phyloP scores from a whole-genome alignment of 2,113 vertebrate genomes.

The Boleophthalmus pectinirostris region DNA sequence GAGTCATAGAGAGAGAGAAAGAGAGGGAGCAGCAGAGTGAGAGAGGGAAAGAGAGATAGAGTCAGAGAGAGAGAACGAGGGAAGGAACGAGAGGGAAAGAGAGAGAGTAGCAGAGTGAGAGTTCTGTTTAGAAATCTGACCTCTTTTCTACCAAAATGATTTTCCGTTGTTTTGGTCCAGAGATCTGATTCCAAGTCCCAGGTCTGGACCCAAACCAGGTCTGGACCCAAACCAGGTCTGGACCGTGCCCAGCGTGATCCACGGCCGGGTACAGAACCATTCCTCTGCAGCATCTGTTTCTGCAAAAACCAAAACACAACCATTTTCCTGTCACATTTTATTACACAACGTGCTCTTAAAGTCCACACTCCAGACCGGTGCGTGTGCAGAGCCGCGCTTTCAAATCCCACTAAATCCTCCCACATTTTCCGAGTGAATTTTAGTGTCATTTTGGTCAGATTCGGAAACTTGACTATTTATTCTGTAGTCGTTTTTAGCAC shows the following conservation, averaged over 20 bases:
- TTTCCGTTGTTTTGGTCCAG: conserved; percentile 58
- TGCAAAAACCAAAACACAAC: conserved; percentile 17
- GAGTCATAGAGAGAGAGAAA: neutral
- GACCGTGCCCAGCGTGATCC: conserved; percentile 3
- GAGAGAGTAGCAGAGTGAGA: neutral
- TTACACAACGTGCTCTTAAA: neutral
- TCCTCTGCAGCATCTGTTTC: conserved; percentile 19
- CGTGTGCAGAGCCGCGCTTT: neutral
- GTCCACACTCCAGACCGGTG: conserved; percentile 4
- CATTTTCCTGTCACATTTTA: conserved; percentile 30
- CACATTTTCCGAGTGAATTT: neutral
- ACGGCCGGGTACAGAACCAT: neutral
- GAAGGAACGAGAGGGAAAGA: neutral
- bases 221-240: conserved; percentile 1
- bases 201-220: neutral
- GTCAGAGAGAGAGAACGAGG: neutral
- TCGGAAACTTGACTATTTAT: neutral
- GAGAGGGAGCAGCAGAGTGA: no score
- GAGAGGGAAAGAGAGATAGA: neutral
- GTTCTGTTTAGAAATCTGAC: conserved; percentile 29
- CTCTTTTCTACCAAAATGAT: conserved; percentile 31
- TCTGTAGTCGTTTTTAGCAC: neutral
- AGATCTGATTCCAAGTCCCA: conserved; percentile 20
- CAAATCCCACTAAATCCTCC: neutral
- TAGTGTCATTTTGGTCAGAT: neutral